A percentile compares a stretch with the other conserved stretches of the same genome.
Conservation (phyloP, 2,888 invertebrate species). For the Microctonus brassicae region DNA sequence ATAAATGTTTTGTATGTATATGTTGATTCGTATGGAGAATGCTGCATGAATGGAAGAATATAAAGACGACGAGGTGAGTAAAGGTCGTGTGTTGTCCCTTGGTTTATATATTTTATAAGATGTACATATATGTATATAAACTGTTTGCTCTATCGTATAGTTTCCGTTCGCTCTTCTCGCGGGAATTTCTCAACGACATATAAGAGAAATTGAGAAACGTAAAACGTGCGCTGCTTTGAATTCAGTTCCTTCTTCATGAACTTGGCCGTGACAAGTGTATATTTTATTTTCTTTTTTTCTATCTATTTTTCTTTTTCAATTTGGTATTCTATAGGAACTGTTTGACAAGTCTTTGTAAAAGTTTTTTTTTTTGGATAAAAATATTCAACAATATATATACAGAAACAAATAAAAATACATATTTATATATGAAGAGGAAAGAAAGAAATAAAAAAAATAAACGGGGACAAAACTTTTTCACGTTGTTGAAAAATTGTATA, state of each 20-base stretch:
- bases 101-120: background rate
- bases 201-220: background rate
- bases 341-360: background rate
- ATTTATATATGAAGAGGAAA: slow-evolving; percentile 1
- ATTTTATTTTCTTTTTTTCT: background rate
- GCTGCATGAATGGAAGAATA: slow-evolving; percentile 1
- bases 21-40: background rate
- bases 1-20: background rate
- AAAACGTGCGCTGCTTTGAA: slow-evolving; percentile 6
- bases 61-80: slow-evolving; percentile 12
- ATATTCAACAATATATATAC: background rate
- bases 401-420: background rate
- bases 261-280: slow-evolving; percentile 20
- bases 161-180: background rate
- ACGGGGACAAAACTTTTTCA: background rate
- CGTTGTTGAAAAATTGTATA: background rate
- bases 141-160: background rate
- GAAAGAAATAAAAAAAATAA: slow-evolving; percentile 6
- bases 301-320: background rate
- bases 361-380: background rate
- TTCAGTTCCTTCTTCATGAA: slow-evolving; percentile 22
- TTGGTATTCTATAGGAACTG: background rate
- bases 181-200: slow-evolving; percentile 9
- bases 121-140: background rate
- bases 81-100: slow-evolving; percentile 7